A percentile compares a stretch with the other conserved stretches of the same genome.
phyloP scores from a whole-genome alignment of 1,140 invertebrate species.

The Rhopalosiphum maidis region DNA sequence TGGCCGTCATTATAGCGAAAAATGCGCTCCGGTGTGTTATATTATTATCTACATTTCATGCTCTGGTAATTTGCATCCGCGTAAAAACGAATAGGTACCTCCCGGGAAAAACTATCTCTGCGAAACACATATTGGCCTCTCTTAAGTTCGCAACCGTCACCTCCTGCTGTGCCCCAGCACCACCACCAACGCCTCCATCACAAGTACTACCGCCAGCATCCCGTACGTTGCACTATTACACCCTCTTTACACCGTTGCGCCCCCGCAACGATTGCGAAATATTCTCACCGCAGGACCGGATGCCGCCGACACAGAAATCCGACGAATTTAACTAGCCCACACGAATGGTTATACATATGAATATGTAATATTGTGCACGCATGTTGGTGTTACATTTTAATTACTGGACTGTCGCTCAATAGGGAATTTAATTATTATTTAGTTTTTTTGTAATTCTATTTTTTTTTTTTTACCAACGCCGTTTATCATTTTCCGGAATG shows the following conservation, averaged over 20 bases:
- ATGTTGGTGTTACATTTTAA: not conserved
- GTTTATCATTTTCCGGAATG: constrained; percentile 5
- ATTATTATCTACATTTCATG: constrained; percentile 52
- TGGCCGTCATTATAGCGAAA: constrained; percentile 27
- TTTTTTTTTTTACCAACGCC: not conserved
- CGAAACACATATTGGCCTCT: constrained; percentile 52
- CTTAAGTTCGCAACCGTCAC: not conserved
- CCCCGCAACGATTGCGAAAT: not conserved
- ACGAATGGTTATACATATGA: not conserved
- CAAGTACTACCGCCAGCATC: not conserved
- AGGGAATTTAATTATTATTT: constrained; percentile 28
- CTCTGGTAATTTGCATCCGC: constrained; percentile 55
- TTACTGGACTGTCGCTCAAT: constrained; percentile 27
- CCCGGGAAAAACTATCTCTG: constrained; percentile 31
- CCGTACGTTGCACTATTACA: not conserved
- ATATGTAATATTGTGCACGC: not conserved
- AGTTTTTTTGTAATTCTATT: not conserved
- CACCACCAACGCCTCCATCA: not conserved
- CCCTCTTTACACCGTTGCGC: not conserved
- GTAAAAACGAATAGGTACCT: not conserved
- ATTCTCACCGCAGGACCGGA: not conserved
- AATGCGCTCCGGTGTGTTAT: constrained; percentile 14
- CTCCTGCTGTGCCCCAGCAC: not conserved
- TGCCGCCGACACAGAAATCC: not conserved
- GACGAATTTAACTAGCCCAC: not conserved